phyloP scores from a whole-genome alignment of 2,797 vertebrate genomes.

The Cossypha caffra region DNA sequence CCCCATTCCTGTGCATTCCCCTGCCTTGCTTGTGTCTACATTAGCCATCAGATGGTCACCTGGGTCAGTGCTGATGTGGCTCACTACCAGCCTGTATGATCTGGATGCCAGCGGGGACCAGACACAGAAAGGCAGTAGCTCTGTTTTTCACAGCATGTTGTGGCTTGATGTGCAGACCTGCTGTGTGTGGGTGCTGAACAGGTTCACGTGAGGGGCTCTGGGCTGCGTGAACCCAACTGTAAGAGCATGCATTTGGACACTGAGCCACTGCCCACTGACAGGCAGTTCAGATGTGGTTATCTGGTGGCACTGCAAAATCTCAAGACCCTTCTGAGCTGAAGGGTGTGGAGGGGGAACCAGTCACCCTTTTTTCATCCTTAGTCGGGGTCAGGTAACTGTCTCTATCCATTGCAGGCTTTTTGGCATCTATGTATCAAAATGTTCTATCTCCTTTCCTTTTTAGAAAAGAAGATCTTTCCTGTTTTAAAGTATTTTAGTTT shows the following conservation, averaged over 20 bases:
- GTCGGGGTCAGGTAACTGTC: background rate
- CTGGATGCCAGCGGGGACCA: background rate
- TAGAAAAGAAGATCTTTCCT: background rate
- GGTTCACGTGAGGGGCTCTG: background rate
- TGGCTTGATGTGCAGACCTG: background rate
- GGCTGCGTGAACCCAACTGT: background rate
- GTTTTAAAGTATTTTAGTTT: background rate
- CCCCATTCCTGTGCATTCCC: background rate
- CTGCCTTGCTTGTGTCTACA: background rate
- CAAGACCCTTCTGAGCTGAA: background rate
- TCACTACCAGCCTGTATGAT: background rate
- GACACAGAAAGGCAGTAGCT: background rate
- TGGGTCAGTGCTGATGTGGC: background rate
- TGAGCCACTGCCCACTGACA: background rate
- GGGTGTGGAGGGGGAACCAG: rapidly evolving
- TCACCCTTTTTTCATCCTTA: background rate
- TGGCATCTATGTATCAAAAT: background rate
- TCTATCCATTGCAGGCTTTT: background rate
- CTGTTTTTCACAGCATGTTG: background rate
- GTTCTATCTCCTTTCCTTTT: background rate
- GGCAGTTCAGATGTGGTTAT: background rate
- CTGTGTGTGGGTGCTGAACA: background rate
- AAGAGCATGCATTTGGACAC: background rate
- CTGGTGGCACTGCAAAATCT: background rate
- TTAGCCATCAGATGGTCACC: background rate